phyloP scores from a whole-genome alignment of 1,140 invertebrate species.

The Pachypeltis micranthus region DNA sequence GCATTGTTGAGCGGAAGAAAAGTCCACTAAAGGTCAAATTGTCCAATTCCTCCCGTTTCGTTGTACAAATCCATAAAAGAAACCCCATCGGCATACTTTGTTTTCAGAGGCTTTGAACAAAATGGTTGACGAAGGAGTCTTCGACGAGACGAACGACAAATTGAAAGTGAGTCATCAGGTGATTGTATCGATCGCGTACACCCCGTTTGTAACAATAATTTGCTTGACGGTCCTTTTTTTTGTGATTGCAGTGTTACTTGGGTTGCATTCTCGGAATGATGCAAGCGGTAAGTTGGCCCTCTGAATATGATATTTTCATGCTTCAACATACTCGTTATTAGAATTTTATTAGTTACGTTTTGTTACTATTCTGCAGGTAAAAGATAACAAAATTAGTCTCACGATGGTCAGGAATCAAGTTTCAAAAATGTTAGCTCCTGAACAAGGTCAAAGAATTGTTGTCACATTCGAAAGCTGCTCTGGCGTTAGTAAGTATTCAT shows the following conservation, averaged over 20 bases:
- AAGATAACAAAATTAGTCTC: conserved; percentile 23
- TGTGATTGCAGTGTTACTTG: conserved; percentile 21
- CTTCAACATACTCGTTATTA: no score
- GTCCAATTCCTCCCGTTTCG: no score
- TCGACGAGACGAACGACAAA: conserved; percentile 17
- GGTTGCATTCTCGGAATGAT: conserved; percentile 21
- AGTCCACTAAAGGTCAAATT: no score
- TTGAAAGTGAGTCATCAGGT: conserved; percentile 13
- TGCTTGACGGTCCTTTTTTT: no score
- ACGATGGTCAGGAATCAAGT: conserved; percentile 19
- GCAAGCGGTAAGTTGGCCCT: conserved; percentile 22
- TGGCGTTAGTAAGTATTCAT: conserved; percentile 16
- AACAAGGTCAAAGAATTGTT: conserved; percentile 20
- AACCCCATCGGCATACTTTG: no score
- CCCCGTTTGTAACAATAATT: no score
- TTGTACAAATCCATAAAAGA: no score
- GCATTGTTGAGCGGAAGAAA: no score
- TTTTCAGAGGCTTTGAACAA: conserved; percentile 20
- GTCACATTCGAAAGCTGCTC: conserved; percentile 14
- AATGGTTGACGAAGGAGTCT: conserved; percentile 18
- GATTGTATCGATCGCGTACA: no score
- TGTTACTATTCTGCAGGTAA: no score
- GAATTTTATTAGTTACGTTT: no score
- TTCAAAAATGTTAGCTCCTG: conserved; percentile 23
- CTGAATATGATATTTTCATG: no score